Evolutionary conservation across 2,888 invertebrate genomes (phyloP), one percentile per base, ranked within the genome.

Genomic region (Drosophila fulvimacula): DNA sequence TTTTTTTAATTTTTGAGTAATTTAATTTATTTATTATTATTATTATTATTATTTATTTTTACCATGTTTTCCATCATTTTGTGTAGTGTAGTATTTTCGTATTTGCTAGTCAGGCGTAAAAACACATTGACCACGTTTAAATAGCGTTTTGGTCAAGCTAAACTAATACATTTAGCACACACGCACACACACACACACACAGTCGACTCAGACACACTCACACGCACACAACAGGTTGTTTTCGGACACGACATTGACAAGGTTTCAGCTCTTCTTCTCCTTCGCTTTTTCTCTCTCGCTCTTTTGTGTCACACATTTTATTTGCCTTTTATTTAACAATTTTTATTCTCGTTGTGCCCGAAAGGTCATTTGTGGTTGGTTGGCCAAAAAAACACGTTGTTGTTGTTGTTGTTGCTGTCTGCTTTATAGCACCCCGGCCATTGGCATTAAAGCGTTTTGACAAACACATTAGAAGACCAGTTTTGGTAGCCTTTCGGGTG

Each of bases 241-340:
- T 65, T 46, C 55, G 42, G 46, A 34, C 56, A 44, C 55, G 60
- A 67, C 79, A 65, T 73, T 82, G 82, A 71, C 65, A 65, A 68
- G 72, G 63, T 81, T 69, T 38, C 42, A 46, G 66, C 70, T 56
- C 60, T 59, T 51, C 44, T 36, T 51, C 24, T 73, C 64, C 53
- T 59, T 62, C 44, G 3, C 41, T 57, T 53, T 51, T n/a, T 15
- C 21, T 9, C 6, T 36, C 24, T 24, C 30, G 17, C 36, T 58
- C 63, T 67, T 80, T 71, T 84, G 65, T 73, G 71, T 77, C 72
- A 71, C 87, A 84, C 76, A 87, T 82, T 84, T 83, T 87, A 87
- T 83, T 83, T 79, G 82, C 74, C 82, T 87, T 83, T 83, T 83
- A 83, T 83, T 83, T 79, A 83, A 82, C 82, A 87, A 77, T 87